phyloP scores from a whole-genome alignment of 2,888 invertebrate species.

The Strigamia transsilvanica region DNA sequence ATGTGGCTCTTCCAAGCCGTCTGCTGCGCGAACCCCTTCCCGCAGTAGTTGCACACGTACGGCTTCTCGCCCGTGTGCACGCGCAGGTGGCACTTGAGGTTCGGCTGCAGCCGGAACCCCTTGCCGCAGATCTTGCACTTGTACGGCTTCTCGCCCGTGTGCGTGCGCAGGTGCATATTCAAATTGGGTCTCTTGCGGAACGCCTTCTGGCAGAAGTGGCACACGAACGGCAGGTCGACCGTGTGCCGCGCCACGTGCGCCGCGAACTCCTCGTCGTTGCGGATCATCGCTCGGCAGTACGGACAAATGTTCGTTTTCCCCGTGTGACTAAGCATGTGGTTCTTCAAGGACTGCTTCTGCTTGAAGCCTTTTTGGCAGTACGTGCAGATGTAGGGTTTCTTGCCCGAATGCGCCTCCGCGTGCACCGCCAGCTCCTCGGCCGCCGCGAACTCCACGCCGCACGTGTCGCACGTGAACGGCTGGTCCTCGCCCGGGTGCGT shows the following conservation, averaged over 20 bases:
- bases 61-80: constrained; percentile 53
- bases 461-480: constrained; percentile 36
- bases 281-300: constrained; percentile 53
- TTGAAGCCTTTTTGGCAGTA: constrained; percentile 53
- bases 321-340: constrained; percentile 52
- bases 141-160: constrained; percentile 53
- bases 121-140: constrained; percentile 50
- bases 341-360: constrained; percentile 53
- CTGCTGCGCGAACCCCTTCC: constrained; percentile 53
- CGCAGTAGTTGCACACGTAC: constrained; percentile 53
- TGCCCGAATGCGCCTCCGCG: constrained; percentile 35
- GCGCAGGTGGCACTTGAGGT: constrained; percentile 52
- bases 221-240: constrained; percentile 50
- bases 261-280: constrained; percentile 50
- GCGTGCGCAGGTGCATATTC: constrained; percentile 53
- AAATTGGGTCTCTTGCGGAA: constrained; percentile 51
- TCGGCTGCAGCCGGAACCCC: constrained; percentile 53
- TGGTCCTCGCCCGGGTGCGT: constrained; percentile 49
- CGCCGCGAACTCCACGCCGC: neutral
- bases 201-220: constrained; percentile 52
- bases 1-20: constrained; percentile 53
- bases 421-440: constrained; percentile 28
- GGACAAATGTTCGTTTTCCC: constrained; percentile 53
- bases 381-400: constrained; percentile 46
- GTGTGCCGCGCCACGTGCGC: constrained; percentile 50